These are phyloP conservation scores for Beris morrisii DNA, from an alignment of 2,888 invertebrate genomes.

Conservation along the genomic window DNA sequence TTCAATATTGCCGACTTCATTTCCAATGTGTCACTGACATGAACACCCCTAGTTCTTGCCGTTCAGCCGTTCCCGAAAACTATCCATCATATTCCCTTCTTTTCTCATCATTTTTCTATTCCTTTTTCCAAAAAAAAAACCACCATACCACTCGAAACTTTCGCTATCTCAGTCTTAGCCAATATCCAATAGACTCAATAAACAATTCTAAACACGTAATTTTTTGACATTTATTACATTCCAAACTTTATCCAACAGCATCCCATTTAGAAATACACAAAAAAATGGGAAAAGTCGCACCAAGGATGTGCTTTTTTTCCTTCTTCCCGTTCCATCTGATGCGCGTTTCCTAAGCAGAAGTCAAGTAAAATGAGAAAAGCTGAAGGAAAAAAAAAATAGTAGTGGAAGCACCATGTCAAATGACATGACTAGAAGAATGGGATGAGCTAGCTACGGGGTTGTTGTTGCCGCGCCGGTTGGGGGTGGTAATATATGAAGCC, in stretches of 20 bases:
- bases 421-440: constrained; percentile 30
- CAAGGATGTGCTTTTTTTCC: background rate
- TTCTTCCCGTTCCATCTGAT: constrained; percentile 1
- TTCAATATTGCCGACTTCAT: constrained; percentile 12
- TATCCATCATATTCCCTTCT: background rate
- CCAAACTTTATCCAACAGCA: constrained; percentile 40
- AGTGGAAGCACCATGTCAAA: constrained; percentile 35
- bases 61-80: background rate
- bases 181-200: constrained; percentile 34
- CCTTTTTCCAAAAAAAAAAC: background rate
- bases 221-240: constrained; percentile 44
- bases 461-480: background rate
- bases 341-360: background rate
- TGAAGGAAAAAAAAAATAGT: constrained; percentile 5
- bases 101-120: background rate
- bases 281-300: constrained; percentile 19
- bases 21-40: constrained; percentile 7
- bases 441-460: background rate
- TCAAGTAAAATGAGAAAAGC: background rate
- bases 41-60: background rate
- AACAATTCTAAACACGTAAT: constrained; percentile 42
- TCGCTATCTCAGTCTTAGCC: background rate
- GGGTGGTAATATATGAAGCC: background rate
- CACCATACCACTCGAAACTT: background rate
- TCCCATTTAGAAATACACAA: constrained; percentile 37